Percentiles rank a stretch among this genome's conserved stretches.
Evolutionary conservation across 2,888 invertebrate species (phyloP).

Genomic region (Amblyjoppa fuscipennis): DNA sequence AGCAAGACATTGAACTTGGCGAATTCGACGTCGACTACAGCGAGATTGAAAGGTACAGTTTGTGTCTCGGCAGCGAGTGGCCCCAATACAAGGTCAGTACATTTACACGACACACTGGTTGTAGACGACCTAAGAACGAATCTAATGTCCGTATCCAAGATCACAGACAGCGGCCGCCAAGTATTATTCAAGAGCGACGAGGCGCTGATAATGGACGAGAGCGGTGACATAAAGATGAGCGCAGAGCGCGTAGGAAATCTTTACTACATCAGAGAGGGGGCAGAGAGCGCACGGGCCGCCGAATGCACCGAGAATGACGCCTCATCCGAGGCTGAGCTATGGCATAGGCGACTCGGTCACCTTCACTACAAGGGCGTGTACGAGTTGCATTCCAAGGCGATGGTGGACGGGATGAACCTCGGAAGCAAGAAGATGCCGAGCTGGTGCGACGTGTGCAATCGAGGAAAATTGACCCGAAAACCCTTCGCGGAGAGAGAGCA

Average conservation of each 20-base stretch:
- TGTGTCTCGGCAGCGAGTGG: background rate
- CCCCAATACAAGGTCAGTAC: slow-evolving; percentile 1
- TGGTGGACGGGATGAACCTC: slow-evolving; percentile 33
- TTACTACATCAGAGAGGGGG: too few species aligned
- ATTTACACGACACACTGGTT: slow-evolving; percentile 25
- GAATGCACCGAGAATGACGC: too few species aligned
- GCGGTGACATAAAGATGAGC: background rate
- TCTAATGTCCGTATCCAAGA: slow-evolving; percentile 44
- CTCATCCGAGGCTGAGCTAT: slow-evolving; percentile 8
- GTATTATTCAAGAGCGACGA: slow-evolving; percentile 39
- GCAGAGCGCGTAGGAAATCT: slow-evolving; percentile 1
- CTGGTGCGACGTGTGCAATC: slow-evolving; percentile 53
- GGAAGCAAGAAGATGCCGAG: background rate
- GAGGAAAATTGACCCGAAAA: slow-evolving; percentile 47
- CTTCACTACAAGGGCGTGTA: slow-evolving; percentile 14
- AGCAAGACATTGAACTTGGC: slow-evolving; percentile 27
- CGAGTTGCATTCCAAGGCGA: background rate
- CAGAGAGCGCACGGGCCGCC: too few species aligned
- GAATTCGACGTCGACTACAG: background rate
- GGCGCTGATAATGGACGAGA: slow-evolving; percentile 27
- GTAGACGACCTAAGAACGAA: slow-evolving; percentile 45
- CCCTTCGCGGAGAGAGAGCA: slow-evolving; percentile 47
- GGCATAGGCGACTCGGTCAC: slow-evolving; percentile 43
- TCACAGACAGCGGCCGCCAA: slow-evolving; percentile 34
- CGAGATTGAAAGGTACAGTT: slow-evolving; percentile 5